A percentile compares a stretch with the other conserved stretches of the same genome.
phyloP scores from a whole-genome alignment of 2,797 vertebrate genomes.

The Ciconia nigra region DNA sequence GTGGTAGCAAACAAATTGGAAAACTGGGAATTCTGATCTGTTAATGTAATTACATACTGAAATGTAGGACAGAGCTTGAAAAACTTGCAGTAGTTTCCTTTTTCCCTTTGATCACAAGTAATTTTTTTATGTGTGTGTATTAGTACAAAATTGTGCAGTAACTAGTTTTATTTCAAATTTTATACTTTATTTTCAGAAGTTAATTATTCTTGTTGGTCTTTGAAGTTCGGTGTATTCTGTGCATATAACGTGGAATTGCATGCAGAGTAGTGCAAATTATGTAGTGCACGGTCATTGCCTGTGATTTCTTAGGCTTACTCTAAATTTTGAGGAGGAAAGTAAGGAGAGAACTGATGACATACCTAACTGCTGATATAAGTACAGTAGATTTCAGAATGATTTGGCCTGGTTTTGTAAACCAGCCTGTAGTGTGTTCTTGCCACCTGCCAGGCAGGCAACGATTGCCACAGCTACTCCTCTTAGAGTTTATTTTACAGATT shows the following conservation, averaged over 20 bases:
- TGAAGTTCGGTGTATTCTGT: not conserved
- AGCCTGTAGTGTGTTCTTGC: not conserved
- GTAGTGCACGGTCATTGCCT: not conserved
- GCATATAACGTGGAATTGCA: fast-evolving
- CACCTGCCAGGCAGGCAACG: not conserved
- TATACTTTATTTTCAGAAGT: not conserved
- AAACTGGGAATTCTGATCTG: not conserved
- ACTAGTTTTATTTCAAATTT: not conserved
- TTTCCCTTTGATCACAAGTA: not conserved
- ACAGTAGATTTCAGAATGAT: not conserved
- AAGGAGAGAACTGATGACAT: not conserved
- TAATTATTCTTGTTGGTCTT: not conserved
- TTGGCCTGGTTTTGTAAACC: not conserved
- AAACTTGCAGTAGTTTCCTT: not conserved
- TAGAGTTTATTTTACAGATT: not conserved
- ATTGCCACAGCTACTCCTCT: not conserved
- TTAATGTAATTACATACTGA: not conserved
- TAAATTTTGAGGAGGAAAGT: not conserved
- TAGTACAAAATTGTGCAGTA: not conserved
- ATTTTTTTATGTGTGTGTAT: not conserved
- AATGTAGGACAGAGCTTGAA: constrained; percentile 13
- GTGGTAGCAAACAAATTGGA: not conserved
- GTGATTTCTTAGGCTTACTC: not conserved
- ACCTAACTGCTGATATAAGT: not conserved
- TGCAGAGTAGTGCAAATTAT: fast-evolving